Base-by-base conservation (phyloP, 2,113 vertebrate species). In the Hymenochirus boettgeri region DNA sequence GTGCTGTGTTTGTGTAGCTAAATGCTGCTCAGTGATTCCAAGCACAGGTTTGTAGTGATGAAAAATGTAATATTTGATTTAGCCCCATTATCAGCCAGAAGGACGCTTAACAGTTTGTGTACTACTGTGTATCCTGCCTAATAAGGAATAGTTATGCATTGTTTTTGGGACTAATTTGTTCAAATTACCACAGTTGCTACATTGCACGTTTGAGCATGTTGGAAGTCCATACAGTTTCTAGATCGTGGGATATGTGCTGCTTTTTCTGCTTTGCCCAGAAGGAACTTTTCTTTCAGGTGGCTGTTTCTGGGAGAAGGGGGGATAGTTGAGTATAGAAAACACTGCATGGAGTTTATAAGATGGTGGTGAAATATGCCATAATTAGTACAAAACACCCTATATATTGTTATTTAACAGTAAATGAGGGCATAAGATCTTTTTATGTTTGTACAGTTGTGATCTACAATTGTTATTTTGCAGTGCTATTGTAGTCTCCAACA, bases 271-370 rank as follows among this genome's bases (percentile, higher is more conserved):
- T 48, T 19, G 33, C 21, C 19, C 18, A 56, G 51, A 22, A 9
- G 21, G 48, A 2, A 11, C 35, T 22, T 46, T 18, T 33, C n/a
- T 39, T 46, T 35, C 37, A 64, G 45, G 23, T 27, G 25, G 21
- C 3, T 24, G 52, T 56, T 55, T 13, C 45, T 26, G 52, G 22
- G 19, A 12, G 46, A 21, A 10, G 2, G 3, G 25, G 6, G 25
- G 25, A 18, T n/a, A 21, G 39, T 52, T 64, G 25, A 46, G 19
- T 55, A 11, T 18, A 39, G n/a, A 23, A 46, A 64, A 48, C 19
- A 22, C 33, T 64, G 62, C 62, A 56, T 64, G 62, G 51, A 64
- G 45, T n/a, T 31, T 29, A 42, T 50, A 50, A 25, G 37, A 37
- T 19, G n/a, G 35, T 64, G 37, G 39, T 21, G 46, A 13, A 42